Evolutionary conservation across 2,797 vertebrate species (phyloP).

Genomic region (Molossus molossus): DNA sequence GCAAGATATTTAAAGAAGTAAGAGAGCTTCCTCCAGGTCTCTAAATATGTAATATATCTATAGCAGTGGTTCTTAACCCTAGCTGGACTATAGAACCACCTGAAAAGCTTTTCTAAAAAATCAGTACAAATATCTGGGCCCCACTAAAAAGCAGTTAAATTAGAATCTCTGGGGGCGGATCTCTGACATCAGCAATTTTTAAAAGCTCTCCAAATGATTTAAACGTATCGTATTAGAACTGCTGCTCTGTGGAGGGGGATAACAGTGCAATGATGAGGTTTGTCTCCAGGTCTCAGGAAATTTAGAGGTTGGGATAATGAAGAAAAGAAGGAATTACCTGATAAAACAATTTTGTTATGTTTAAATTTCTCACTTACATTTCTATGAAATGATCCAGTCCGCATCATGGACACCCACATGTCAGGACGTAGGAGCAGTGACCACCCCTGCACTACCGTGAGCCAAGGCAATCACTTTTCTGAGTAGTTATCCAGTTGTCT

Average conservation of each 20-base stretch:
- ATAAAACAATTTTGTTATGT: not conserved
- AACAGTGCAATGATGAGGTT: not conserved
- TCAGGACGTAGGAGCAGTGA: not conserved
- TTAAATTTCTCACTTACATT: slow-evolving; percentile 5
- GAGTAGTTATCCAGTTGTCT: not conserved
- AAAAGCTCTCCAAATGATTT: not conserved
- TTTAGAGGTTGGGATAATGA: slow-evolving; percentile 1
- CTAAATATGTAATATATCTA: not conserved
- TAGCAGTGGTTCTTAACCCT: not conserved
- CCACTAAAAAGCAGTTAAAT: slow-evolving; percentile 22
- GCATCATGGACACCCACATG: not conserved
- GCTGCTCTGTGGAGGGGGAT: not conserved
- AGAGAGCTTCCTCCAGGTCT: not conserved
- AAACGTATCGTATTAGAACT: not conserved
- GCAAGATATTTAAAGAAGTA: not conserved
- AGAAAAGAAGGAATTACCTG: slow-evolving; percentile 37
- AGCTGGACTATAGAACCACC: not conserved
- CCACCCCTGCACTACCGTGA: not conserved
- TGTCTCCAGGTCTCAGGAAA: not conserved
- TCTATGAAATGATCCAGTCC: not conserved
- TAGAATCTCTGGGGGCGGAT: not conserved
- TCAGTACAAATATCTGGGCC: not conserved
- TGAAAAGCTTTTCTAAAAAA: not conserved
- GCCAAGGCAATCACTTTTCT: not conserved
- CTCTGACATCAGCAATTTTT: not conserved